Evolutionary conservation across 2,888 invertebrate genomes (phyloP).

Genomic region (Tineola bisselliella): DNA sequence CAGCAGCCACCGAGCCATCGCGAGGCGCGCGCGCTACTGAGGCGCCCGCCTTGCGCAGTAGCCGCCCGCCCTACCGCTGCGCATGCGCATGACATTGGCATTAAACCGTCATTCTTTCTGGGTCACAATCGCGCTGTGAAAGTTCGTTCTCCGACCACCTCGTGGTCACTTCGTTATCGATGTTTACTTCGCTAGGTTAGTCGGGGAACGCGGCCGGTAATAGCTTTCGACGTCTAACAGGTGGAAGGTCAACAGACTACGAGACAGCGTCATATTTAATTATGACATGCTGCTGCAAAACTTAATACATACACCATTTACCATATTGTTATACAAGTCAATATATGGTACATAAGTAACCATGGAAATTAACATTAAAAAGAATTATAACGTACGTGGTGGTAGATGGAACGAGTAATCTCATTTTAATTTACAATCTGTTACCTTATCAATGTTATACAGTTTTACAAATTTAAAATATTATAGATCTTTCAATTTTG

Average conservation of each 20-base stretch:
- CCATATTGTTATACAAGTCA: too few species aligned
- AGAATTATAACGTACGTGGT: too few species aligned
- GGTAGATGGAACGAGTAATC: too few species aligned
- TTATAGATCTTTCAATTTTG: too few species aligned
- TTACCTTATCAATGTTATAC: too few species aligned
- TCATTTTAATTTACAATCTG: too few species aligned
- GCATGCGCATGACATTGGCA: conserved; percentile 22
- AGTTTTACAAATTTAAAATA: too few species aligned
- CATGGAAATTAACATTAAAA: too few species aligned
- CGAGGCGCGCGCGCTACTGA: conserved; percentile 62
- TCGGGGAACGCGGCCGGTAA: background rate
- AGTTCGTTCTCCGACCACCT: background rate
- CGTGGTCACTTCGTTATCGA: background rate
- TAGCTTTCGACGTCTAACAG: background rate
- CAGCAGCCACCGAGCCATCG: conserved; percentile 65
- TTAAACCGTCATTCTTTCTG: background rate
- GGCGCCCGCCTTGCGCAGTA: conserved; percentile 33
- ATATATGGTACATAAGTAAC: too few species aligned
- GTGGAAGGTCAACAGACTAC: background rate
- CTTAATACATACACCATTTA: too few species aligned
- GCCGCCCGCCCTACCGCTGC: conserved; percentile 20
- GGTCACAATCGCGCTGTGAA: background rate
- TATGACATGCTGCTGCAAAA: too few species aligned
- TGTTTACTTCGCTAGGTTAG: background rate
- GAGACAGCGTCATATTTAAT: background rate